Percentiles rank a stretch among this genome's conserved stretches.
phyloP scores from a whole-genome alignment of 2,888 invertebrate genomes.

The Galerucella calmariensis region DNA sequence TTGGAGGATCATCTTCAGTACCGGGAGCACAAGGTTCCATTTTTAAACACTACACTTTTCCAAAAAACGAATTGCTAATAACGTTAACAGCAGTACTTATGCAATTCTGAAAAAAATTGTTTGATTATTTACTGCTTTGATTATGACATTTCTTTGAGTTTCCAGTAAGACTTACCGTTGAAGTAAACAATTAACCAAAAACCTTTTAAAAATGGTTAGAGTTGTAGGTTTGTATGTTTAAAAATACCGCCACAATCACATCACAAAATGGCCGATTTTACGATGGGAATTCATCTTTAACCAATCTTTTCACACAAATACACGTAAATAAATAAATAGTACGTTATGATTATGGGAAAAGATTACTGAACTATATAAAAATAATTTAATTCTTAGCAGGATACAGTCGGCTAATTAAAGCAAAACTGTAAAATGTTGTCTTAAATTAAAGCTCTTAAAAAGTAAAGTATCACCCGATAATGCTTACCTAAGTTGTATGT shows the following conservation, averaged over 20 bases:
- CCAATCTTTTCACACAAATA: slow-evolving; percentile 7
- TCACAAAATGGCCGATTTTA: slow-evolving; percentile 49
- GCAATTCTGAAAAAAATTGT: slow-evolving; percentile 41
- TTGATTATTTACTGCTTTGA: slow-evolving; percentile 25
- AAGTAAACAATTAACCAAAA: slow-evolving; percentile 28
- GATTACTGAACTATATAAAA: not conserved
- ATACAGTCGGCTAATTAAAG: not conserved
- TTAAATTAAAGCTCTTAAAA: not conserved
- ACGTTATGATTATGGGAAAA: slow-evolving; percentile 1
- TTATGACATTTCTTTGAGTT: slow-evolving; percentile 18
- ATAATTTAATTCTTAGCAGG: not conserved
- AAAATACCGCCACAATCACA: slow-evolving; percentile 53
- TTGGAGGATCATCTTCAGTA: slow-evolving; percentile 58
- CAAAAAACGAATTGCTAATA: slow-evolving; percentile 43
- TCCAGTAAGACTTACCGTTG: slow-evolving; percentile 54
- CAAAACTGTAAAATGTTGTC: not conserved
- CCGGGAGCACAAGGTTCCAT: slow-evolving; percentile 61
- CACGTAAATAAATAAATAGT: not conserved
- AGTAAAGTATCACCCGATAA: not conserved
- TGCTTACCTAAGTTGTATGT: not conserved
- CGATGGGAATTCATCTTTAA: not conserved
- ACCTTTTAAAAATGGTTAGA: slow-evolving; percentile 22
- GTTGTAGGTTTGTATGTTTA: slow-evolving; percentile 29
- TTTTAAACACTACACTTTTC: slow-evolving; percentile 44
- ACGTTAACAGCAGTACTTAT: slow-evolving; percentile 27